Evolutionary conservation across 64 coral and sea anemone species (phyloP).

Genomic region (Anthopleura sola): DNA sequence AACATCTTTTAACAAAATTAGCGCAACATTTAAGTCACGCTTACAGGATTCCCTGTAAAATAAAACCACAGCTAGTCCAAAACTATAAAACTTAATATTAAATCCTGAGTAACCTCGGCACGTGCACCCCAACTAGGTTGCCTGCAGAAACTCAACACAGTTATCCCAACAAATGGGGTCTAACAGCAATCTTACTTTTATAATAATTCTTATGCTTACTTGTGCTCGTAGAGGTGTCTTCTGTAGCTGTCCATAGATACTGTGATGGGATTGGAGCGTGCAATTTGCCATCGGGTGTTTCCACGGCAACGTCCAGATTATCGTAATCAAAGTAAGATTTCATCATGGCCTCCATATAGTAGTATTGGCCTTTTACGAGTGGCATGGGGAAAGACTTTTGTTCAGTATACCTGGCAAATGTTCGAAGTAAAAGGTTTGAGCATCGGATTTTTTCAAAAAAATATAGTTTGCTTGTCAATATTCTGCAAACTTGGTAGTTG

Average conservation of each 20-base stretch:
- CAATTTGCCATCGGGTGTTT: conserved; percentile 50
- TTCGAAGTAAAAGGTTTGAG: background rate
- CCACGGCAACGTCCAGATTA: conserved; percentile 37
- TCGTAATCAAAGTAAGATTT: conserved; percentile 69
- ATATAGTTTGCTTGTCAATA: no score
- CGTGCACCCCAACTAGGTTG: no score
- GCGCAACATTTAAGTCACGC: no score
- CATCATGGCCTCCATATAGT: conserved; percentile 75
- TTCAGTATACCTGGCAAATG: conserved; percentile 21
- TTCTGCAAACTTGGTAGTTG: no score
- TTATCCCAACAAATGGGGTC: no score
- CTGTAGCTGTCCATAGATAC: conserved; percentile 52
- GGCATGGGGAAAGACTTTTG: conserved; percentile 50
- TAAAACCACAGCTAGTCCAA: no score
- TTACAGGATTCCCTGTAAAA: no score
- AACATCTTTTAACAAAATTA: no score
- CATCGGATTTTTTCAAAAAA: no score
- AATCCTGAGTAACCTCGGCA: no score
- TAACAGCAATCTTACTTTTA: background rate
- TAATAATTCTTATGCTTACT: background rate
- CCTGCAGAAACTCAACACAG: no score
- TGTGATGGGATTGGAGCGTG: conserved; percentile 57
- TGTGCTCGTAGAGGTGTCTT: background rate
- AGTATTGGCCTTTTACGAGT: conserved; percentile 47
- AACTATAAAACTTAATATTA: no score